These are phyloP conservation scores for Pseudanteris insignis DNA, from an alignment of 2,888 invertebrate species.

Conservation along the genomic window DNA sequence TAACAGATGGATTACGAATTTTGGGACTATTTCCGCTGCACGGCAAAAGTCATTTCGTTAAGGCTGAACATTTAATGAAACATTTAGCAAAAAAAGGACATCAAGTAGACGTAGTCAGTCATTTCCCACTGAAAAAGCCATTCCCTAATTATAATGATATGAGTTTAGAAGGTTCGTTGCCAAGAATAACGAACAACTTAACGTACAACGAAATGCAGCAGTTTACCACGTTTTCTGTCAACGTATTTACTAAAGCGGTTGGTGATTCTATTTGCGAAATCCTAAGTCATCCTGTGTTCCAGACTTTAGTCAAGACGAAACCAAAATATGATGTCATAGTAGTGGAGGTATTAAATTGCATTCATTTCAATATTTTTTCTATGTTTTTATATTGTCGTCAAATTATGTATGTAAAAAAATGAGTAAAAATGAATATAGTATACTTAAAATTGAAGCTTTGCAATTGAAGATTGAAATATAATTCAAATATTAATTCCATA, in stretches of 20 bases:
- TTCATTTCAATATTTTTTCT: too few relatives aligned
- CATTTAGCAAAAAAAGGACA: slow-evolving; percentile 68
- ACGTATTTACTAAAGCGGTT: neutral
- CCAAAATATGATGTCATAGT: slow-evolving; percentile 48
- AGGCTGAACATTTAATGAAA: slow-evolving; percentile 65
- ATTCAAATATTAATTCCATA: neutral
- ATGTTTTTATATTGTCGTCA: too few relatives aligned
- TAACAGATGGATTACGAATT: slow-evolving; percentile 61
- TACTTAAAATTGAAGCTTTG: too few relatives aligned
- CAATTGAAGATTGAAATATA: too few relatives aligned
- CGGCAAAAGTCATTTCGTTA: slow-evolving; percentile 68
- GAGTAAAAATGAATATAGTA: too few relatives aligned
- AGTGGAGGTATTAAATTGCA: slow-evolving; percentile 47
- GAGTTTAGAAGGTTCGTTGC: slow-evolving; percentile 47
- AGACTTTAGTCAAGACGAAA: slow-evolving; percentile 42
- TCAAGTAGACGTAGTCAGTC: slow-evolving; percentile 64
- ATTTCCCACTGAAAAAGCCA: slow-evolving; percentile 54
- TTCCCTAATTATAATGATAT: slow-evolving; percentile 55
- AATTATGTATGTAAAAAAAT: too few relatives aligned
- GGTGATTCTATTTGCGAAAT: slow-evolving; percentile 46
- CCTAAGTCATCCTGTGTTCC: slow-evolving; percentile 35
- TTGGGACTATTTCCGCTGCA: slow-evolving; percentile 67
- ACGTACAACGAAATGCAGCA: slow-evolving; percentile 12
- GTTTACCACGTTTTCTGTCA: slow-evolving; percentile 10
- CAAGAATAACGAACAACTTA: slow-evolving; percentile 52